Evolutionary conservation across 2,888 invertebrate genomes (phyloP).

Genomic region (Alloscopus bannaensis): DNA sequence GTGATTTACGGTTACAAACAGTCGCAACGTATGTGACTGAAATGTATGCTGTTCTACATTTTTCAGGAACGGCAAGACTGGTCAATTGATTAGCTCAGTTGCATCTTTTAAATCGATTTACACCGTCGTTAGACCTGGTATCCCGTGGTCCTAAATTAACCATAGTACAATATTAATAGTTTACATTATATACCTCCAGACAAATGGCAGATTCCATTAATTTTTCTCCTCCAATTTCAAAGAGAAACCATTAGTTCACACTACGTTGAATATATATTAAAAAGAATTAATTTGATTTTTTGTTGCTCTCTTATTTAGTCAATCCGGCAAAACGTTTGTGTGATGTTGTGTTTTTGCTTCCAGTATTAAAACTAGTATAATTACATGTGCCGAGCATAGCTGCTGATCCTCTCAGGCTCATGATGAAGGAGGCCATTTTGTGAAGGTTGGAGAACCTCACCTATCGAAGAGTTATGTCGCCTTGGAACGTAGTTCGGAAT

Average conservation of each 20-base stretch:
- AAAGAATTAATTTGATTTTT: no score
- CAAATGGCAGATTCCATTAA: no score
- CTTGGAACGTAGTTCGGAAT: constrained; percentile 63
- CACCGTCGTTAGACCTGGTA: constrained; percentile 8
- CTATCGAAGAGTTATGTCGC: constrained; percentile 68
- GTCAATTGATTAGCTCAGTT: constrained; percentile 6
- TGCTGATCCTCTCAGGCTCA: constrained; percentile 50
- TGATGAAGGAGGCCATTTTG: constrained; percentile 50
- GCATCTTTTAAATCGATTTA: constrained; percentile 10
- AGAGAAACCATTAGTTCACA: no score
- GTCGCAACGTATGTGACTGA: neutral
- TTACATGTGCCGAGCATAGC: constrained; percentile 60
- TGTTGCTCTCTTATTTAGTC: no score
- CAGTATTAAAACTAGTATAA: constrained; percentile 21
- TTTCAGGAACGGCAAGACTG: constrained; percentile 9
- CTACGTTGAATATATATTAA: no score
- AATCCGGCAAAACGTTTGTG: no score
- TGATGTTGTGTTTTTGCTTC: neutral
- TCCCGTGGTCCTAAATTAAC: constrained; percentile 22
- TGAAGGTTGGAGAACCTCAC: constrained; percentile 69
- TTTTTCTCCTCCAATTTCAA: no score
- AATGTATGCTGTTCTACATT: neutral
- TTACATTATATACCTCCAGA: no score
- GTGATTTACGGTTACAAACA: no score
- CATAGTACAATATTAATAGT: no score